Percentiles rank a stretch among this genome's conserved stretches.
These are phyloP conservation scores for Potamilus streckersoni DNA, from an alignment of 1,140 invertebrate genomes.

Conservation along the genomic window DNA sequence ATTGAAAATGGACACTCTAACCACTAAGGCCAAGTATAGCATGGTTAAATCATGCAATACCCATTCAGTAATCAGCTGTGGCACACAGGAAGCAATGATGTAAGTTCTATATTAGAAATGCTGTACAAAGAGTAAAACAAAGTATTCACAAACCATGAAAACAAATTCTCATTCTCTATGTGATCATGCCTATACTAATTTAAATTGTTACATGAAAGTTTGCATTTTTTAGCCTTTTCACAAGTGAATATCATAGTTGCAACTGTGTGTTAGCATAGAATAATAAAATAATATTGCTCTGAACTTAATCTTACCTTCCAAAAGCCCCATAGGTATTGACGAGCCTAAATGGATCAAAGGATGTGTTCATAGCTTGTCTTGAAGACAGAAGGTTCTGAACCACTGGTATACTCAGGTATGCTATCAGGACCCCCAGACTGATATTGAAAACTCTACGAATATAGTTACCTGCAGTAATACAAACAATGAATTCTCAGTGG, in stretches of 20 bases:
- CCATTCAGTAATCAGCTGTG: no score
- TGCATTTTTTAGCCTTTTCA: background rate
- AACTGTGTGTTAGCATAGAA: background rate
- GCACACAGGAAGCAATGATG: no score
- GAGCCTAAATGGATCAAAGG: constrained; percentile 68
- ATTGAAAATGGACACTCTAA: no score
- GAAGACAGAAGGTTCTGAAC: constrained; percentile 68
- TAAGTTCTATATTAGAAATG: no score
- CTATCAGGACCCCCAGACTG: constrained; percentile 56
- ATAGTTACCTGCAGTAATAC: constrained; percentile 45
- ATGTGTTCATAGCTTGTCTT: constrained; percentile 69
- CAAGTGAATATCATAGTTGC: background rate
- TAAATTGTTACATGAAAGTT: background rate
- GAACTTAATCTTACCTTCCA: constrained; percentile 61
- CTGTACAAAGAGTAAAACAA: no score
- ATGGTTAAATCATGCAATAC: no score
- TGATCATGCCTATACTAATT: no score
- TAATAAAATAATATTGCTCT: background rate
- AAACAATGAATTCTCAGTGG: background rate
- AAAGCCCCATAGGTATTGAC: constrained; percentile 71
- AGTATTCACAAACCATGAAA: no score
- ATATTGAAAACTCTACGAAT: constrained; percentile 60
- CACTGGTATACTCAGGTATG: constrained; percentile 68
- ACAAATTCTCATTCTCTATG: no score
- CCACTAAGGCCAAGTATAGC: no score